Conservation (phyloP, 2,888 invertebrate genomes). For the Phyllotreta cruciferae region DNA sequence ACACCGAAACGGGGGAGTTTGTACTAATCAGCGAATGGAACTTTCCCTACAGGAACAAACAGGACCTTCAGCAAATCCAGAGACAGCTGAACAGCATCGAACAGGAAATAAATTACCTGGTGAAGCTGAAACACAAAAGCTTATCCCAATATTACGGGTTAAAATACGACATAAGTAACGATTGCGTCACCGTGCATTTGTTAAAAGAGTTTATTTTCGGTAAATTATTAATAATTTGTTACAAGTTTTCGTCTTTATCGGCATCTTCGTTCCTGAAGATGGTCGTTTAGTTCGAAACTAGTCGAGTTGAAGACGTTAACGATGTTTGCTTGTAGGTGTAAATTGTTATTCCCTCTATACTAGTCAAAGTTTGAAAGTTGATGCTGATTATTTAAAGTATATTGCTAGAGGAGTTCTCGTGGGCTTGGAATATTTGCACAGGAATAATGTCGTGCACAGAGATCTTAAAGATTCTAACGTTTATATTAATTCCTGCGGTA, state of each 20-base stretch:
- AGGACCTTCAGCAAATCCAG: constrained; percentile 58
- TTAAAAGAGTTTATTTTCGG: constrained; percentile 74
- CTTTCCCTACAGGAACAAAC: constrained; percentile 60
- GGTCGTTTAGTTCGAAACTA: too few species aligned
- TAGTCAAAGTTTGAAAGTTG: constrained; percentile 62
- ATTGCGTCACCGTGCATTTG: constrained; percentile 70
- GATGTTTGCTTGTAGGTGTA: constrained; percentile 49
- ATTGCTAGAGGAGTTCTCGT: constrained; percentile 76
- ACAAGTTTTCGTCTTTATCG: too few species aligned
- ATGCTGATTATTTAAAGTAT: constrained; percentile 67
- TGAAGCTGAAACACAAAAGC: constrained; percentile 74
- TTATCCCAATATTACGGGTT: constrained; percentile 80
- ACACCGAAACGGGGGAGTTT: constrained; percentile 74
- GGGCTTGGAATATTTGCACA: constrained; percentile 80
- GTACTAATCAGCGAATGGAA: constrained; percentile 81
- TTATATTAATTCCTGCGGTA: constrained; percentile 73
- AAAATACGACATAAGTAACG: constrained; percentile 67
- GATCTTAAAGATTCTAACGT: constrained; percentile 79
- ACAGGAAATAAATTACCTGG: constrained; percentile 77
- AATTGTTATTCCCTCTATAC: constrained; percentile 62
- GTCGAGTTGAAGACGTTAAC: neutral
- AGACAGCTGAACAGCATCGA: constrained; percentile 74
- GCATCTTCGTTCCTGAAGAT: too few species aligned
- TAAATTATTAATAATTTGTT: constrained; percentile 32
- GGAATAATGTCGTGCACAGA: constrained; percentile 82